These are phyloP conservation scores for Accipiter cooperii DNA, from an alignment of 2,113 vertebrate species.

Conservation along the genomic window DNA sequence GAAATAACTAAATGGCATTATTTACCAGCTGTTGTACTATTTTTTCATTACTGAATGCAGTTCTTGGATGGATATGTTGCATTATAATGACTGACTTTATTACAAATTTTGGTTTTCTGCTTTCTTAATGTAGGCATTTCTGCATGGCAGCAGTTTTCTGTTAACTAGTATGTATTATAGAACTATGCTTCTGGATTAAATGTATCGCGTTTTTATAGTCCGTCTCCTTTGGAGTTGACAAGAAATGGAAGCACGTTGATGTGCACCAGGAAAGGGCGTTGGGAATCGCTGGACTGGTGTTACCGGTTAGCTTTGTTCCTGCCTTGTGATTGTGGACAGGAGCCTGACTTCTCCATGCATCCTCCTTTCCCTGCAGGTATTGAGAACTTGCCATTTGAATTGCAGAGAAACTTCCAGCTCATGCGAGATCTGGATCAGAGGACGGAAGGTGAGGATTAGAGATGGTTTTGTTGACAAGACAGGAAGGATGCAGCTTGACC, in stretches of 20 bases:
- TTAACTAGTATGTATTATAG: neutral
- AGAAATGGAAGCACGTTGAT: neutral
- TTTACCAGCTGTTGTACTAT: neutral
- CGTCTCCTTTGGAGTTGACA: neutral
- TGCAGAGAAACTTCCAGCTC: conserved; percentile 97
- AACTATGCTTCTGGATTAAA: neutral
- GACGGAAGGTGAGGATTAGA: conserved; percentile 83
- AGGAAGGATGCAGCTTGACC: neutral
- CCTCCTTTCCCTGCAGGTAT: conserved; percentile 77
- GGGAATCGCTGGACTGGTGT: neutral
- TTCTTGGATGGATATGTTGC: neutral
- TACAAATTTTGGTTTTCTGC: neutral
- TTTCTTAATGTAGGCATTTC: neutral
- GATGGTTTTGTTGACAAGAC: neutral
- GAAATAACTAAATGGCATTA: neutral
- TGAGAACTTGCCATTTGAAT: conserved; percentile 93
- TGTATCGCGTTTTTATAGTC: neutral
- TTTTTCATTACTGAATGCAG: neutral
- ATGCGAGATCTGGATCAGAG: conserved; percentile 96
- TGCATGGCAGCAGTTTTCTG: neutral
- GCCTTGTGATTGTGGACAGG: neutral
- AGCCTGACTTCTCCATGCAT: neutral
- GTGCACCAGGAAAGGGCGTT: neutral
- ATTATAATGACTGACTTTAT: neutral
- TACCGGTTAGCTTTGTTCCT: neutral